Conservation (phyloP, 2,113 vertebrate genomes). For the Typhlomys cinereus region DNA sequence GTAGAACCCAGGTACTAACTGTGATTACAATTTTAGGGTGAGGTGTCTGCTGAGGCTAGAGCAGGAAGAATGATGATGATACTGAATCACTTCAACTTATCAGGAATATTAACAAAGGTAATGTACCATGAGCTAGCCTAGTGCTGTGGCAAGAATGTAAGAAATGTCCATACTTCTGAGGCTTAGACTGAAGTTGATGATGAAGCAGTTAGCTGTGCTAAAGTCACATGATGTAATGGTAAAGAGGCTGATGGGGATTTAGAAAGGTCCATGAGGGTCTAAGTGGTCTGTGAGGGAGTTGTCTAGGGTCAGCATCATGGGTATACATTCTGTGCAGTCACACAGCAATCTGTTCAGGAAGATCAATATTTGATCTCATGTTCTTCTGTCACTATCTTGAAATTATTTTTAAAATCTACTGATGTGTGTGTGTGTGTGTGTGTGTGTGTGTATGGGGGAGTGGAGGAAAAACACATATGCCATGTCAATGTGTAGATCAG, state of each 20-base stretch:
- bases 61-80: not conserved
- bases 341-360: not conserved
- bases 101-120: not conserved
- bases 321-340: not conserved
- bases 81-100: not conserved
- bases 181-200: not conserved
- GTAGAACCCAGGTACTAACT: not conserved
- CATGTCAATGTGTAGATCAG: too few species aligned
- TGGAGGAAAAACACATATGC: too few species aligned
- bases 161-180: not conserved
- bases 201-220: not conserved
- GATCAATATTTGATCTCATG: not conserved
- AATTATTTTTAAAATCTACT: too few species aligned
- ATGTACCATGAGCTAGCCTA: not conserved
- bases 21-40: not conserved
- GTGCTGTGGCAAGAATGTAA: not conserved
- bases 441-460: too few species aligned
- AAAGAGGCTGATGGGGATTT: not conserved
- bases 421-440: too few species aligned
- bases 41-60: not conserved
- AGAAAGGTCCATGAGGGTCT: not conserved
- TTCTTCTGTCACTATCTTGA: not conserved
- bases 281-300: not conserved
- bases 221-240: not conserved
- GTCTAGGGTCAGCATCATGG: not conserved